A percentile compares a stretch with the other conserved stretches of the same genome.
Evolutionary conservation across 2,888 invertebrate species (phyloP).

Genomic region (Eupithecia vulgata): DNA sequence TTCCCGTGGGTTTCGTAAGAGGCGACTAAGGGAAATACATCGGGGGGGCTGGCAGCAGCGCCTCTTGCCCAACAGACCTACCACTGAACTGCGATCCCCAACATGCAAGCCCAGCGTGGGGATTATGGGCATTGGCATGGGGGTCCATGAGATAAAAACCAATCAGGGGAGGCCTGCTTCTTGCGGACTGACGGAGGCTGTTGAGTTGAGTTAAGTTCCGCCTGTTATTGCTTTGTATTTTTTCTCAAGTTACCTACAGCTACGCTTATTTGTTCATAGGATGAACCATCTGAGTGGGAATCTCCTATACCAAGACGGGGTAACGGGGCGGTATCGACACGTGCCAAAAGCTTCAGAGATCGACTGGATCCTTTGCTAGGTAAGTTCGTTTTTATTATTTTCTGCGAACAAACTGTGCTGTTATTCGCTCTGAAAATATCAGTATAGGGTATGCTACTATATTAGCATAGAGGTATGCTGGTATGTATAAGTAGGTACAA

Average conservation of each 20-base stretch:
- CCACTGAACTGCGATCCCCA: too few species aligned
- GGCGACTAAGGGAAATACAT: too few species aligned
- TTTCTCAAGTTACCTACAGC: neutral
- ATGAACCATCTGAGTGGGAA: constrained; percentile 78
- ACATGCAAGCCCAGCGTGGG: too few species aligned
- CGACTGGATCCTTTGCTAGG: constrained; percentile 89
- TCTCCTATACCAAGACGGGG: constrained; percentile 73
- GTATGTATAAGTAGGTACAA: neutral
- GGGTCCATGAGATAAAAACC: too few species aligned
- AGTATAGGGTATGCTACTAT: too few species aligned
- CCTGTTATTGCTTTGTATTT: neutral
- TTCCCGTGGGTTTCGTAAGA: too few species aligned
- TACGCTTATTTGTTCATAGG: constrained; percentile 51
- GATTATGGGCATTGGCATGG: too few species aligned
- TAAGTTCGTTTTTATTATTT: constrained; percentile 63
- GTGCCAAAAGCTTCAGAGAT: constrained; percentile 91
- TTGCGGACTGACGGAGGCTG: too few species aligned
- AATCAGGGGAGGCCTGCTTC: too few species aligned
- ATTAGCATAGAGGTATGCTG: too few species aligned
- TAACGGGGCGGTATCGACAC: constrained; percentile 66
- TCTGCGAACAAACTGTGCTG: neutral
- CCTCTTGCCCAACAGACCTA: too few species aligned
- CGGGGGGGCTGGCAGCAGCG: too few species aligned
- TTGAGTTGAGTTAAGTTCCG: neutral
- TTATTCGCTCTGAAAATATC: neutral